Evolutionary conservation across 2,888 invertebrate genomes (phyloP).

Genomic region (Drosophila hamatofila): DNA sequence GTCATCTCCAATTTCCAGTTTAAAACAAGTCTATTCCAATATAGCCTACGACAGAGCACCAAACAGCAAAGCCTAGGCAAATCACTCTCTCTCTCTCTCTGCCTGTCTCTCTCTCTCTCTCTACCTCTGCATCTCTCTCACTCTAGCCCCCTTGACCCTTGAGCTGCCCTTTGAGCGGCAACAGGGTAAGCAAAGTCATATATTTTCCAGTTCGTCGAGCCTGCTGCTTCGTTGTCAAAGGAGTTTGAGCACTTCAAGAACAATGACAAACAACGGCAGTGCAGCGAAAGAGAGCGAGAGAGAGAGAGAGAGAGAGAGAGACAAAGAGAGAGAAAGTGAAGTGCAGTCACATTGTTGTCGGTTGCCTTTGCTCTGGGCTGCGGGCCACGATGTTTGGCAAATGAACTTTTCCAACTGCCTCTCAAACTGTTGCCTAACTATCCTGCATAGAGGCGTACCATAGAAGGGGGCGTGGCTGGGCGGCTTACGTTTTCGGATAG

Average conservation of each 20-base stretch:
- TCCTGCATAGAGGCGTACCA: conserved; percentile 17
- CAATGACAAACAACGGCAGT: conserved; percentile 13
- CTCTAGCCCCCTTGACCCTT: neutral
- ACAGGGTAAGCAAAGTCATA: conserved; percentile 57
- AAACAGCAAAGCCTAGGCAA: conserved; percentile 30
- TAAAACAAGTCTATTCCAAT: conserved; percentile 25
- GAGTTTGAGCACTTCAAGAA: conserved; percentile 34
- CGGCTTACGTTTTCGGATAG: conserved; percentile 16
- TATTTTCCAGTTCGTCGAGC: conserved; percentile 54
- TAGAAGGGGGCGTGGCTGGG: neutral
- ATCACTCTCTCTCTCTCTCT: neutral
- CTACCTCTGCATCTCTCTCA: neutral
- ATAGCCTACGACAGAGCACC: conserved; percentile 21
- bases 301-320: neutral
- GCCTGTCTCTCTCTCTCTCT: neutral
- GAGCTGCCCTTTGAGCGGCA: conserved; percentile 37
- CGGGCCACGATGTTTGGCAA: conserved; percentile 57
- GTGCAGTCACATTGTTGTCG: conserved; percentile 62
- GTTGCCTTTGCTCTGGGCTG: conserved; percentile 33
- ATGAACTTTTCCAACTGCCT: conserved; percentile 60
- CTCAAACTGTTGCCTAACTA: conserved; percentile 50
- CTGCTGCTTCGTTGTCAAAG: conserved; percentile 56
- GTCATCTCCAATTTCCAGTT: neutral
- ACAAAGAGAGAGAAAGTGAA: neutral
- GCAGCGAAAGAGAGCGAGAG: neutral